These are phyloP conservation scores for Cnemophilus loriae DNA, from an alignment of 2,113 vertebrate genomes.

Conservation along the genomic window DNA sequence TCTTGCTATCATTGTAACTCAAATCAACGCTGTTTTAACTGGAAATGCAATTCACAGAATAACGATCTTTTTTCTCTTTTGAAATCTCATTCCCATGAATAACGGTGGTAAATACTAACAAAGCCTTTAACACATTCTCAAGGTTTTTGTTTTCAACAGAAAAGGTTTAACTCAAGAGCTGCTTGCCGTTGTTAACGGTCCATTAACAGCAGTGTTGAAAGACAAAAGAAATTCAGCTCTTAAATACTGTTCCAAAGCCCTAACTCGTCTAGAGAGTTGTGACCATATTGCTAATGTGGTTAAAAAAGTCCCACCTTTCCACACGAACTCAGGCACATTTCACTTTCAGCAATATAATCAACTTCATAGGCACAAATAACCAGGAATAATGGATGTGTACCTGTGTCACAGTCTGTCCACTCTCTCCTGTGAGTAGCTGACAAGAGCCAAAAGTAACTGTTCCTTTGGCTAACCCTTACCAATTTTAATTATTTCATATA, in stretches of 20 bases:
- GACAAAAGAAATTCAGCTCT: background rate
- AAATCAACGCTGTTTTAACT: background rate
- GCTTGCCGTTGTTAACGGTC: background rate
- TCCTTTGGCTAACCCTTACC: background rate
- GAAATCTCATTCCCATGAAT: background rate
- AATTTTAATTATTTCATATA: background rate
- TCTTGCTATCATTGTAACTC: background rate
- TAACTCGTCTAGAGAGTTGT: background rate
- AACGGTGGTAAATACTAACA: background rate
- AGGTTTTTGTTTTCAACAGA: background rate
- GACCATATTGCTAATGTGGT: background rate
- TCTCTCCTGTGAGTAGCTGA: background rate
- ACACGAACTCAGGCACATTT: background rate
- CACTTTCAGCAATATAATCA: background rate
- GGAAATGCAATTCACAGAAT: background rate
- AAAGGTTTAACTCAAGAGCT: background rate
- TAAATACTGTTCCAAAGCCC: background rate
- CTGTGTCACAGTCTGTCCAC: background rate
- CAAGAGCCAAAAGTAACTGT: background rate
- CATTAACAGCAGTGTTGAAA: background rate
- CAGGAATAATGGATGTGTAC: background rate
- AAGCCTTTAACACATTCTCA: background rate
- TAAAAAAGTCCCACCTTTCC: background rate
- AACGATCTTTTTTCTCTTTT: background rate
- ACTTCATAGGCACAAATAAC: background rate